Conservation (phyloP, 1,140 invertebrate genomes). For the Procambarus virginalis region DNA sequence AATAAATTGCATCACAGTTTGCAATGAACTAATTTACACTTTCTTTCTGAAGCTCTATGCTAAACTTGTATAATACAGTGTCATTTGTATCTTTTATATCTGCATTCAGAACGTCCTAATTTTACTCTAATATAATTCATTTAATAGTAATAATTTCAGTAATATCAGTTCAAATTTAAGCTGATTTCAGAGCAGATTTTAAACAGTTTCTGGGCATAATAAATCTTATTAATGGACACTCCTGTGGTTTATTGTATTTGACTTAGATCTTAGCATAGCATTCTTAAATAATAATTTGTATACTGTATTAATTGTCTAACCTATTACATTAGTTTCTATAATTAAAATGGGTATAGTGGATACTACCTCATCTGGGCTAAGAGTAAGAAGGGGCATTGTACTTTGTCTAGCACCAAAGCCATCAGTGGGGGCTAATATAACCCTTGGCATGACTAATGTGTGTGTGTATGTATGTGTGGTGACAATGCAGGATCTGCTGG, state of each 20-base stretch:
- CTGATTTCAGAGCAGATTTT: not conserved
- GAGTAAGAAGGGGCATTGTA: not conserved
- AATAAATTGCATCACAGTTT: too few species aligned
- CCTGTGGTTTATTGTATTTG: not conserved
- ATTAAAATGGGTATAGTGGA: not conserved
- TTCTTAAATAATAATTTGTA: not conserved
- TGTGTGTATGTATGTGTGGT: slow-evolving; percentile 41
- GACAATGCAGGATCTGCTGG: slow-evolving; percentile 66
- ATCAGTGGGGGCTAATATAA: not conserved
- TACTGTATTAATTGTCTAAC: not conserved
- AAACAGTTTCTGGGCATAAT: not conserved
- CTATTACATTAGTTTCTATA: not conserved
- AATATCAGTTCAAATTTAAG: not conserved
- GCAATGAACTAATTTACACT: too few species aligned
- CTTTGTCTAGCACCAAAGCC: not conserved
- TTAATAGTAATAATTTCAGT: not conserved
- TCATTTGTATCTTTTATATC: too few species aligned
- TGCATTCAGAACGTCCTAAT: not conserved
- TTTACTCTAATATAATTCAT: not conserved
- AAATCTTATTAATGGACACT: not conserved
- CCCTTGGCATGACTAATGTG: slow-evolving; percentile 46
- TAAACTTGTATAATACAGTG: too few species aligned
- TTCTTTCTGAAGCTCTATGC: too few species aligned
- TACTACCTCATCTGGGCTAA: not conserved
- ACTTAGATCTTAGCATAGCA: not conserved